phyloP scores from a whole-genome alignment of 2,888 invertebrate genomes.

The Andrena trimmerana region DNA sequence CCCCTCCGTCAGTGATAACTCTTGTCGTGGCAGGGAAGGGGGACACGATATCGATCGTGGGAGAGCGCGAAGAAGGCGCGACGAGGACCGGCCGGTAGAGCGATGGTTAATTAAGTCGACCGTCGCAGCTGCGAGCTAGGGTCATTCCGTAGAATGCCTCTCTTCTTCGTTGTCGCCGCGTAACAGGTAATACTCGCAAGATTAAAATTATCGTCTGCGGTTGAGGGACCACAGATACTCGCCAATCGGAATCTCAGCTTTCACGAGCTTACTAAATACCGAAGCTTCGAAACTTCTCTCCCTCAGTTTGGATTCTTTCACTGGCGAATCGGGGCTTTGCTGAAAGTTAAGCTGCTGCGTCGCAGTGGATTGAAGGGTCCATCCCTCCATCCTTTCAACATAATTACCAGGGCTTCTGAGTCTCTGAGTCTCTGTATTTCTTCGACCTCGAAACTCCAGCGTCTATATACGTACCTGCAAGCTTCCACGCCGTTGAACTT shows the following conservation, averaged over 20 bases:
- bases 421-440: too few relatives aligned
- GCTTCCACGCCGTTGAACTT: too few relatives aligned
- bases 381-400: too few relatives aligned
- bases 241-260: neutral
- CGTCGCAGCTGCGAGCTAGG: too few relatives aligned
- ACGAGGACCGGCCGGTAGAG: neutral
- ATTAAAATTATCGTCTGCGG: constrained; percentile 1
- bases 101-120: constrained; percentile 36
- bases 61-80: neutral
- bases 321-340: too few relatives aligned
- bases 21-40: constrained; percentile 22
- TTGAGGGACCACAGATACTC: neutral
- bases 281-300: neutral
- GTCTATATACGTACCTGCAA: too few relatives aligned
- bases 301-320: too few relatives aligned
- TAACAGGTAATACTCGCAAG: constrained; percentile 28
- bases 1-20: constrained; percentile 46
- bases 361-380: too few relatives aligned
- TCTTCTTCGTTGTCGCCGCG: neutral
- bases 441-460: too few relatives aligned
- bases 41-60: constrained; percentile 46
- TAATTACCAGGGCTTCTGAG: too few relatives aligned
- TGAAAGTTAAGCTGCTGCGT: too few relatives aligned
- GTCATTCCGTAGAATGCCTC: neutral
- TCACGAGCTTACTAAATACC: neutral